Percentiles rank a stretch among this genome's conserved stretches.
Conservation (phyloP, 2,888 invertebrate genomes). For the Drosophila kuntzei region DNA sequence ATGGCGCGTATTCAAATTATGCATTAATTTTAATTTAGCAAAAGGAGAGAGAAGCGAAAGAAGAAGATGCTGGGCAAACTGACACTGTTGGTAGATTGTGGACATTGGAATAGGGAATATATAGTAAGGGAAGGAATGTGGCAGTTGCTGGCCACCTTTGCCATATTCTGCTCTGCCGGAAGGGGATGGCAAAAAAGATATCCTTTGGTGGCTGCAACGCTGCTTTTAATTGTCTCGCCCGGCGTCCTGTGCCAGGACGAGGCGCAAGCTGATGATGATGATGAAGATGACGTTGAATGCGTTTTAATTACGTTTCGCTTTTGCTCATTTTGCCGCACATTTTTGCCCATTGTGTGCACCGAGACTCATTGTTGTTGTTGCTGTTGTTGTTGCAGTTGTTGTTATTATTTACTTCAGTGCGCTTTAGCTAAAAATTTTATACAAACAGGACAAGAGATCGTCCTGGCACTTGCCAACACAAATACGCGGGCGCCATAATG, state of each 20-base stretch:
- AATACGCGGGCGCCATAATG: conserved; percentile 71
- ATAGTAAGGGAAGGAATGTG: neutral
- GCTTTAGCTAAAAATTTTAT: conserved; percentile 49
- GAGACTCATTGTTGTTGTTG: conserved; percentile 19
- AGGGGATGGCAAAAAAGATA: conserved; percentile 44
- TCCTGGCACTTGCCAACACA: conserved; percentile 63
- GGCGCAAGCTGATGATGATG: conserved; percentile 29
- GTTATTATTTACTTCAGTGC: conserved; percentile 67
- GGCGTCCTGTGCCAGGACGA: conserved; percentile 18
- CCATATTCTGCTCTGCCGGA: conserved; percentile 39
- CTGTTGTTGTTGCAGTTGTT: conserved; percentile 37
- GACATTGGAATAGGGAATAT: neutral
- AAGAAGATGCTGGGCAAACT: conserved; percentile 12
- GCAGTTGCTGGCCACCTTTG: conserved; percentile 32
- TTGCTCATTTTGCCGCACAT: conserved; percentile 67
- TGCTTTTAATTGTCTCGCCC: conserved; percentile 70
- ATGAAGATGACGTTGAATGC: conserved; percentile 60
- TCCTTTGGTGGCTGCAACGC: conserved; percentile 36
- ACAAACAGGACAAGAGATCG: conserved; percentile 53
- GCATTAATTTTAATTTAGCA: conserved; percentile 56
- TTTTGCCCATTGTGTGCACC: conserved; percentile 46
- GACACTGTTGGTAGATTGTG: conserved; percentile 39
- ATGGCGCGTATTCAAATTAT: conserved; percentile 45
- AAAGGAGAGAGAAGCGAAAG: conserved; percentile 13
- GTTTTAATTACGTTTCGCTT: conserved; percentile 76